phyloP scores from a whole-genome alignment of 2,888 invertebrate species.

The Acronicta aceris region DNA sequence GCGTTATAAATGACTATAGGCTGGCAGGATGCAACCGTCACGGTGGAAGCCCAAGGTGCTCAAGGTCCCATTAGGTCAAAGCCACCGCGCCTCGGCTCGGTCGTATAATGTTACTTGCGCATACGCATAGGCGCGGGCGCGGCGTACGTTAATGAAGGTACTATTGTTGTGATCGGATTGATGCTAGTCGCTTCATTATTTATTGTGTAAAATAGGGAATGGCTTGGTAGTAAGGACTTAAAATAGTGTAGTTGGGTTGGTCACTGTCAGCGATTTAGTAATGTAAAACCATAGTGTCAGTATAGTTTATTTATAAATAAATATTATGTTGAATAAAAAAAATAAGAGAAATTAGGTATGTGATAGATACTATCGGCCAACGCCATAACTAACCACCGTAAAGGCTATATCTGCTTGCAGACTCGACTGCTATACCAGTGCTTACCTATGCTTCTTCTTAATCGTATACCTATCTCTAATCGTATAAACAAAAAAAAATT shows the following conservation, averaged over 20 bases:
- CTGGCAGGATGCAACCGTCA: slow-evolving; percentile 64
- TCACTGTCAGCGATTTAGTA: slow-evolving; percentile 3
- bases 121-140: slow-evolving; percentile 32
- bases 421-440: too few species aligned
- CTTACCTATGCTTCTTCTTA: too few species aligned
- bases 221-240: slow-evolving; percentile 1
- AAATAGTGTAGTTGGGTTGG: not conserved
- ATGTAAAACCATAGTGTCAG: too few species aligned
- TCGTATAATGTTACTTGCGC: slow-evolving; percentile 50
- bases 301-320: too few species aligned
- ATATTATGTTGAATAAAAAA: too few species aligned
- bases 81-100: slow-evolving; percentile 62
- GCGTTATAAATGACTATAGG: slow-evolving; percentile 18
- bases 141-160: slow-evolving; percentile 16
- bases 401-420: too few species aligned
- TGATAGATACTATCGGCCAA: too few species aligned
- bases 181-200: slow-evolving; percentile 47
- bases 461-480: too few species aligned
- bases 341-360: too few species aligned
- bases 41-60: slow-evolving; percentile 63
- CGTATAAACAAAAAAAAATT: too few species aligned
- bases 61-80: slow-evolving; percentile 67
- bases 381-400: too few species aligned
- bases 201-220: slow-evolving; percentile 15
- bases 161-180: slow-evolving; percentile 38